Base-by-base conservation (phyloP, 2,113 vertebrate genomes). In the Axis porcinus region DNA sequence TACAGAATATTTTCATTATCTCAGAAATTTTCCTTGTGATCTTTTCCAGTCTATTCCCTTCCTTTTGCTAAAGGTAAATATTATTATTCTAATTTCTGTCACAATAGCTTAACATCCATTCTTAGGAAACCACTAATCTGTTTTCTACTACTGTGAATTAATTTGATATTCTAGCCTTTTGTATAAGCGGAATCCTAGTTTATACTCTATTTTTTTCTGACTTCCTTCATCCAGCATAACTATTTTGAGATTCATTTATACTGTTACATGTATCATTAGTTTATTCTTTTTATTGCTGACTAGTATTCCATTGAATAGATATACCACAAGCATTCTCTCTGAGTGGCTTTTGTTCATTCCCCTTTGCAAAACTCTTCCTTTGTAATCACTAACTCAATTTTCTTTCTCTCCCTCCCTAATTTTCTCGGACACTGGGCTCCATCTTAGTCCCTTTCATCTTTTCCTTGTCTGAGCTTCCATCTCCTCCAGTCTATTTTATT, bases 401-500 rank as follows among this genome's bases (percentile, higher is more conserved):
- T 40, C 15, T 74, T 91, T 94, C 57, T 30, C 17, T 64, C 23
- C 3, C 83, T 86, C 45, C 19, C 9, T 40, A 54, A 16, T 87
- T 83, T 95, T 91, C 43, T 62, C n/a, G 74, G 92, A 21, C 47
- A 76, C 50, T 78, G 40, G 36, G 7, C 23, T 95, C 13, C 25
- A 94, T 84, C 47, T 95, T 81, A 50, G 12, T 79, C 58, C 89
- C n/a, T 96, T 96, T 95, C 74, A 96, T 96, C 93, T 97, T 95
- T 94, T 96, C 57, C 57, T 95, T 93, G 92, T 76, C 92, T 62
- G 54, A 87, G 25, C 85, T 92, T 43, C 50, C 45, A 87, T 96
- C 55, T 95, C 70, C 36, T 93, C 96, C 86, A 89, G 4, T 96
- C 36, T 94, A 82, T 95, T 95, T 96, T 90, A 95, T 96, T 93